phyloP scores from a whole-genome alignment of 2,797 vertebrate species.

The Scolopax bukidnonensis region DNA sequence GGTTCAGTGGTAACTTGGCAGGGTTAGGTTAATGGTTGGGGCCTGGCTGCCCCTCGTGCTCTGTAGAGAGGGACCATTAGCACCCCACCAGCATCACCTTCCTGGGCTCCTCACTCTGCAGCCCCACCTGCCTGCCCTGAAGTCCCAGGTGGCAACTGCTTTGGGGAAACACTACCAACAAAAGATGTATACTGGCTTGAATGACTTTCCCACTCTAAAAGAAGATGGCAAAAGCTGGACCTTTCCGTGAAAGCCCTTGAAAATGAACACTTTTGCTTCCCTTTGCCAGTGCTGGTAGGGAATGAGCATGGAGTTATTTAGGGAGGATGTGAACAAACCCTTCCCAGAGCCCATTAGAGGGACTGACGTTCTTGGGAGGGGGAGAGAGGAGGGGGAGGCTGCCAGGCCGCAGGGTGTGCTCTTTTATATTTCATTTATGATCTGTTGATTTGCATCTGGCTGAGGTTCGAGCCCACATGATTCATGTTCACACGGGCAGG shows the following conservation, averaged over 20 bases:
- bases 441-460: conserved; percentile 35
- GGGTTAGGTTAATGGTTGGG: background rate
- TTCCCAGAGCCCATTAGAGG: background rate
- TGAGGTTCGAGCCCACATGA: background rate
- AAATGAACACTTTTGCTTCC: background rate
- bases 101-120: background rate
- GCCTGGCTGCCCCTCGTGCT: rapidly evolving
- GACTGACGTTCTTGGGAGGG: background rate
- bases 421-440: background rate
- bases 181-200: background rate
- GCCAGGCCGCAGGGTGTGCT: background rate
- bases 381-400: background rate
- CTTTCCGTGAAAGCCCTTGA: background rate
- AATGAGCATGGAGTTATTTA: background rate
- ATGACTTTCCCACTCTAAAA: background rate
- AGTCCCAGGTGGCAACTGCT: background rate
- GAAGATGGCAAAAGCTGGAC: background rate
- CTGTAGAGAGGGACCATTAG: background rate
- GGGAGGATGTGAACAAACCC: background rate
- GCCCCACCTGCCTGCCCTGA: rapidly evolving
- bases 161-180: background rate
- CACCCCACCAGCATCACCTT: rapidly evolving
- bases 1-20: background rate
- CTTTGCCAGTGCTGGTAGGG: background rate
- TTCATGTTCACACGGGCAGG: background rate